A percentile compares a stretch with the other conserved stretches of the same genome.
phyloP scores from a whole-genome alignment of 2,888 invertebrate genomes.

The Orchesella flavescens region DNA sequence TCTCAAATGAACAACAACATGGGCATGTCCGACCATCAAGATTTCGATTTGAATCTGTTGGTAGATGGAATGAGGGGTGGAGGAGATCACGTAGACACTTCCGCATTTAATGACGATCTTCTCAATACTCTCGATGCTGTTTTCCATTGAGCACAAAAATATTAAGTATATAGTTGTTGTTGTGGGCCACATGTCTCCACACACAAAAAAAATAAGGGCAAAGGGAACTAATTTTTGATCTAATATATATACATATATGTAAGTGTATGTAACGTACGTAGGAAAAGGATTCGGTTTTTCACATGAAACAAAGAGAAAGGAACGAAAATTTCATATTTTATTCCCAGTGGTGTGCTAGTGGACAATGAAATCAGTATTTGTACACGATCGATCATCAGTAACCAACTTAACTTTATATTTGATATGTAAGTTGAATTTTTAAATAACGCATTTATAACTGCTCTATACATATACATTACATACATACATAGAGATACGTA shows the following conservation, averaged over 20 bases:
- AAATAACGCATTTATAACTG: conserved; percentile 47
- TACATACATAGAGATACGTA: background rate
- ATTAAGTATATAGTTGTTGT: conserved; percentile 8
- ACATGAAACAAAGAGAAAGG: background rate
- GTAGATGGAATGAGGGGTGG: conserved; percentile 57
- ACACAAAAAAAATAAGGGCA: conserved; percentile 19
- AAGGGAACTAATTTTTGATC: conserved; percentile 26
- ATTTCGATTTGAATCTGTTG: conserved; percentile 57
- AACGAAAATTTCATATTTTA: conserved; percentile 40
- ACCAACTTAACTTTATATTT: conserved; percentile 12
- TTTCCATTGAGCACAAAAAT: conserved; percentile 29
- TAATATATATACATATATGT: background rate
- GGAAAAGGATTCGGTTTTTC: background rate
- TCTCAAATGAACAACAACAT: conserved; percentile 44
- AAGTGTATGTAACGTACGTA: background rate
- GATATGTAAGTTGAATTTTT: conserved; percentile 30
- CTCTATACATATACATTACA: background rate
- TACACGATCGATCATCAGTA: conserved; percentile 58
- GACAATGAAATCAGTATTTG: conserved; percentile 64
- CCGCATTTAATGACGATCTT: conserved; percentile 56
- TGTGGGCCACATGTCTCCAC: conserved; percentile 25
- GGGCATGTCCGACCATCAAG: conserved; percentile 56
- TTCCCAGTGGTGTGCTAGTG: conserved; percentile 61
- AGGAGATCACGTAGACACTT: conserved; percentile 36
- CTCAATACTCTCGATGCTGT: conserved; percentile 48